Percentiles rank a stretch among this genome's conserved stretches.
Evolutionary conservation across 1,140 invertebrate genomes (phyloP).

Genomic region (Tetragonula clypearis): DNA sequence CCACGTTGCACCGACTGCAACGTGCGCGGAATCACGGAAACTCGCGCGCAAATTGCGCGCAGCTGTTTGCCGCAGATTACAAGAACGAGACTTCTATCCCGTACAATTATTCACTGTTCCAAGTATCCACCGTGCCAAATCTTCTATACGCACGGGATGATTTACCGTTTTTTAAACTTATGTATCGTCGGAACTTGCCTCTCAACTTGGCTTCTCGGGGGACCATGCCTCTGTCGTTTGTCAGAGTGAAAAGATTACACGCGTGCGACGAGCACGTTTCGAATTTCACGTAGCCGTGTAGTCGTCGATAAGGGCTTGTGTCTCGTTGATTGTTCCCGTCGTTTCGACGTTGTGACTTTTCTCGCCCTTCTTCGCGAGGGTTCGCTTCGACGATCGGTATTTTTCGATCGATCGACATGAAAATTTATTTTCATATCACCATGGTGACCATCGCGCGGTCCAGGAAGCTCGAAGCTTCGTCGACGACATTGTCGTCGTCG

Average conservation of each 20-base stretch:
- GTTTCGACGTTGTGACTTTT: not conserved
- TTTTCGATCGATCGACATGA: constrained; percentile 62
- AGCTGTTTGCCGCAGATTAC: constrained; percentile 28
- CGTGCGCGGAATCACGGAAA: constrained; percentile 39
- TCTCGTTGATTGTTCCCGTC: not conserved
- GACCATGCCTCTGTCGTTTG: not conserved
- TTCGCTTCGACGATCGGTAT: constrained; percentile 40
- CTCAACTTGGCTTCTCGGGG: not conserved
- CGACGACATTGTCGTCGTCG: constrained; percentile 42
- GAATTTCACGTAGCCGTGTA: constrained; percentile 13
- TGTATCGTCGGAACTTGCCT: not conserved
- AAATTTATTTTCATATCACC: constrained; percentile 66
- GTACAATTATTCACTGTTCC: no score
- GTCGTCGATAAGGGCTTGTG: not conserved
- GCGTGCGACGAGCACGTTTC: constrained; percentile 5
- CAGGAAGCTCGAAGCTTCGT: constrained; percentile 38
- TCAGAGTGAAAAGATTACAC: not conserved
- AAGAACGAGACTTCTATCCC: not conserved
- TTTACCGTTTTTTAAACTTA: not conserved
- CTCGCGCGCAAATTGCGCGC: constrained; percentile 18
- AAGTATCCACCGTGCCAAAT: not conserved
- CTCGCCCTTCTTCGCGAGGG: not conserved
- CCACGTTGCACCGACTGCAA: constrained; percentile 45
- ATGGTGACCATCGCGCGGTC: constrained; percentile 52
- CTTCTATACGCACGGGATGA: not conserved